phyloP scores from a whole-genome alignment of 92 coral and sea anemone genomes.

The Pocillopora meandrina region DNA sequence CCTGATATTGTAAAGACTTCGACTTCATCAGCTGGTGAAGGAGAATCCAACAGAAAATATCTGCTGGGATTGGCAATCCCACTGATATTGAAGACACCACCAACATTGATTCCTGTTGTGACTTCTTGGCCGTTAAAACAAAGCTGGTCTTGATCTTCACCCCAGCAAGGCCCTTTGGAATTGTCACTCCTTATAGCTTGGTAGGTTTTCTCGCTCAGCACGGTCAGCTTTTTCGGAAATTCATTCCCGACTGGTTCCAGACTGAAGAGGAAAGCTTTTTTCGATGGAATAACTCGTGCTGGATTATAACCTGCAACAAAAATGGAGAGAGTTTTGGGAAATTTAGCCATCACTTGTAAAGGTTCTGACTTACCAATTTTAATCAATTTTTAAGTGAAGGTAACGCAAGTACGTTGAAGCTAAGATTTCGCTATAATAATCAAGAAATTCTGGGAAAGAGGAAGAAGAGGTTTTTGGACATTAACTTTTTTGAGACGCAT shows the following conservation, averaged over 20 bases:
- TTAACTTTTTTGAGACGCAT: no score
- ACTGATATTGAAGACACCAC: neutral
- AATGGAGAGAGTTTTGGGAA: neutral
- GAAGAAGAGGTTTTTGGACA: no score
- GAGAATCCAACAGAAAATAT: constrained; percentile 3
- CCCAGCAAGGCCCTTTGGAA: constrained; percentile 12
- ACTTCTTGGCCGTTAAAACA: neutral
- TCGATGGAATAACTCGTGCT: constrained; percentile 10
- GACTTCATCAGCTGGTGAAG: constrained; percentile 44
- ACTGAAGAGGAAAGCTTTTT: constrained; percentile 28
- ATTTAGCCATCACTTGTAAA: neutral
- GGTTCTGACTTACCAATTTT: no score
- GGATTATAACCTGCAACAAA: neutral
- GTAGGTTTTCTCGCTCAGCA: neutral
- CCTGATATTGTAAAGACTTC: constrained; percentile 51
- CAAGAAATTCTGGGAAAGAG: no score
- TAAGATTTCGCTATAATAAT: no score
- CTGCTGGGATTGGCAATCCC: neutral
- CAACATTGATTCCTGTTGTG: neutral
- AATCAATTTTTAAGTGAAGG: no score
- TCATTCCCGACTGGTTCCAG: neutral
- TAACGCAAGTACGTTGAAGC: no score
- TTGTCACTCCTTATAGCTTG: constrained; percentile 1
- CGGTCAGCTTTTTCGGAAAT: neutral
- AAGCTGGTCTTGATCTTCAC: neutral